Evolutionary conservation across 2,797 vertebrate genomes (phyloP), one percentile per base, ranked within the genome.

Genomic region (Falco naumanni): DNA sequence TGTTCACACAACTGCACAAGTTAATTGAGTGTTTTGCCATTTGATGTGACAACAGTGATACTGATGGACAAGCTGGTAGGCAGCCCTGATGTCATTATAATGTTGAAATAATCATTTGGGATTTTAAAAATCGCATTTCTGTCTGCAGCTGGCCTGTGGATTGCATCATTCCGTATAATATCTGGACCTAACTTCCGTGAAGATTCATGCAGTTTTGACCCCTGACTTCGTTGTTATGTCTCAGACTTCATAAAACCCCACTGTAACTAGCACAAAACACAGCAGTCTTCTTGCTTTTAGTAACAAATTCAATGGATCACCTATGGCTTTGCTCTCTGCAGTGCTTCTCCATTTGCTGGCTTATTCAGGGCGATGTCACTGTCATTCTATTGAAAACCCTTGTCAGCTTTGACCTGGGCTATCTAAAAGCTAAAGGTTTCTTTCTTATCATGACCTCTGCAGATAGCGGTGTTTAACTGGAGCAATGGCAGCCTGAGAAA

Each of bases 191-290:
- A 77, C 74, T 31, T 24, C 84, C 81, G 94, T 68, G 93, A 87
- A 71, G 60, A 83, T 87, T 83, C 57, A 4, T 68, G 84, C 86
- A 87, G 93, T 87, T 96, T 66, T 97, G 95, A 97, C 86, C 92
- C 69, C 76, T 93, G 81, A 61, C 78, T 93, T 95, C 0, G 5
- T 68, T 90, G 65, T 89, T 94, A 54, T 78, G 65, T 87, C 88
- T 95, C 87, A 64, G 39, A 31, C 31, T 92, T 75, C 37, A 90
- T 71, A 80, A 92, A 51, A 51, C 75, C 53, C 71, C 34, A 5
- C 84, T 87, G 93, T 53, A 97, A 95, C 93, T 96, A 28, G 95
- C 90, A 94, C 96, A 95, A 71, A 97, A 85, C 95, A 51, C 95
- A 96, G 95, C 96, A 72, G 96, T 96, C 28, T 13, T 56, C 7